phyloP scores from a whole-genome alignment of 2,888 invertebrate genomes.

The Carabus problematicus region DNA sequence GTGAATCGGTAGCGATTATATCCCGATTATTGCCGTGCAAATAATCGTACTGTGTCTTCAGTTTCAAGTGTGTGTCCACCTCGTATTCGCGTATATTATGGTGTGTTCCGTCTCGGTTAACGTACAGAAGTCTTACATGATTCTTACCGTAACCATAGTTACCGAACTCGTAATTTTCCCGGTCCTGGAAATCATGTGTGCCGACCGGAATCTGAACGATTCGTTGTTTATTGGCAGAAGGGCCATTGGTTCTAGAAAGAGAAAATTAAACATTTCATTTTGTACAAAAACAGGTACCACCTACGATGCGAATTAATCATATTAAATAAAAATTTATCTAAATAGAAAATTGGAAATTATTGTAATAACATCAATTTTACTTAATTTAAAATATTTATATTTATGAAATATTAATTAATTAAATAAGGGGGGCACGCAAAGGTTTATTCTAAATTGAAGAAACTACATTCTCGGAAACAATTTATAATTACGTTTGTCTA shows the following conservation, averaged over 20 bases:
- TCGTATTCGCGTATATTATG: constrained; percentile 79
- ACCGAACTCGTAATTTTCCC: constrained; percentile 65
- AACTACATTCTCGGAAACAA: no score
- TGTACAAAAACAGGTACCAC: neutral
- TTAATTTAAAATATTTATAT: no score
- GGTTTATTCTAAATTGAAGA: no score
- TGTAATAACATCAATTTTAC: no score
- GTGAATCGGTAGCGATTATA: constrained; percentile 82
- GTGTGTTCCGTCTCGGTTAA: constrained; percentile 69
- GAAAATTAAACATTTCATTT: constrained; percentile 3
- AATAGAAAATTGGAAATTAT: no score
- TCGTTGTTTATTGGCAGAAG: constrained; percentile 12
- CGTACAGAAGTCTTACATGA: constrained; percentile 75
- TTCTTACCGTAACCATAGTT: constrained; percentile 78
- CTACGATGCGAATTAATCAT: no score
- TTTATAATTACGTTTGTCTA: no score
- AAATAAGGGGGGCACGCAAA: no score
- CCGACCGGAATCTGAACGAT: constrained; percentile 22
- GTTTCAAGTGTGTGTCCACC: constrained; percentile 74
- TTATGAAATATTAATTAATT: no score
- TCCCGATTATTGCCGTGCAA: constrained; percentile 76
- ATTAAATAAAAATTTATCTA: no score
- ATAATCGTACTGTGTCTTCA: constrained; percentile 75
- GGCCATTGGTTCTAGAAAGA: constrained; percentile 12
- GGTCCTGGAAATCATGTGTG: constrained; percentile 39